These are phyloP conservation scores for Mus minutoides DNA, from an alignment of 2,797 vertebrate genomes.

Conservation along the genomic window DNA sequence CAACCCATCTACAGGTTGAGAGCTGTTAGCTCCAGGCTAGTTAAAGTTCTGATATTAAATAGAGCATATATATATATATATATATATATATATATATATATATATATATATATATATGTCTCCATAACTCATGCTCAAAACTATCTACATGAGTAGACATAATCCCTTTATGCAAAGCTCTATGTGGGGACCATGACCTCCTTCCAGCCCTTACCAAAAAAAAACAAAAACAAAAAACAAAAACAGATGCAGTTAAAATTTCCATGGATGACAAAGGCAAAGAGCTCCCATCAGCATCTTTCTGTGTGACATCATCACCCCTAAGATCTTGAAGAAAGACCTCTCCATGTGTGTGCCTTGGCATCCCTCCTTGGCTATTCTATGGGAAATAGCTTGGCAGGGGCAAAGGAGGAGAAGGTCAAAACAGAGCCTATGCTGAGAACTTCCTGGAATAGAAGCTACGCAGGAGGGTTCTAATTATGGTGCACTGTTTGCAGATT, in stretches of 20 bases:
- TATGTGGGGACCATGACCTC: background rate
- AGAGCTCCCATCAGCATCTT: background rate
- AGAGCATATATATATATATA: too few species aligned
- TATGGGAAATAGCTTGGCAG: background rate
- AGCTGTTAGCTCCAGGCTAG: background rate
- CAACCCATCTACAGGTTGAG: background rate
- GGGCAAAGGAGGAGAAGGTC: background rate
- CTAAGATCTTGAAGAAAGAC: background rate
- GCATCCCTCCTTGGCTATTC: background rate
- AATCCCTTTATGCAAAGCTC: background rate
- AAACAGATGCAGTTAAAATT: too few species aligned
- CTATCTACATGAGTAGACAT: background rate
- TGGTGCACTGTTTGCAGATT: constrained; percentile 74
- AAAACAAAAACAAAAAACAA: background rate
- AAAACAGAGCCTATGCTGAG: background rate
- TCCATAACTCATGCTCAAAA: background rate
- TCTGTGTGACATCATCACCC: background rate
- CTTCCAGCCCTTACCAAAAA: background rate
- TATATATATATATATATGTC: too few species aligned
- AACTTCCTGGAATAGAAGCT: constrained; percentile 59
- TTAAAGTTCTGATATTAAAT: background rate
- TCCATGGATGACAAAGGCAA: background rate
- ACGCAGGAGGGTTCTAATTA: constrained; percentile 66
- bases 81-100: too few species aligned
- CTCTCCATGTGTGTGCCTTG: background rate